Base-by-base conservation (phyloP, 1,140 invertebrate genomes). In the Apis mellifera region DNA sequence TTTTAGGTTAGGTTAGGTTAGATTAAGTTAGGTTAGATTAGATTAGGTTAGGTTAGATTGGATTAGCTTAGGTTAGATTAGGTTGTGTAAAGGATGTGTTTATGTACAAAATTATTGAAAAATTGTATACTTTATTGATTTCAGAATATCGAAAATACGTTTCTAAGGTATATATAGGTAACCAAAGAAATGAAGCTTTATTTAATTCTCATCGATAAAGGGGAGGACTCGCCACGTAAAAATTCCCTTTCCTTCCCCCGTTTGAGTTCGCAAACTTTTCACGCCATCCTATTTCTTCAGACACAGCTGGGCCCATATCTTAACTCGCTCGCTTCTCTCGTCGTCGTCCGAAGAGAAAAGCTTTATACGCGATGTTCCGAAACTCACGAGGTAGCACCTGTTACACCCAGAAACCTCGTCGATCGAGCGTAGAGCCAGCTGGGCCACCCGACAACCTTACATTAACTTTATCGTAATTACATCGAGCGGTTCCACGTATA, bases 391-490 rank as follows among this genome's bases (percentile, higher is more conserved):
- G 83, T 80, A 87, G 86, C 90, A 92, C 90, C 91, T 90, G 90
- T 92, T 92, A 92, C 91, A 85, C 85, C 60, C 75, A 65, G 78
- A 23, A 60, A 62, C 77, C 69, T 83, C 83, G 86, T 84, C 69
- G 83, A 83, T 86, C 89, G 86, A 89, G 83, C 86, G 82, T 87
- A 71, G 75, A 82, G 69, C 60, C 86, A 84, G 86, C 85, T 84
- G 86, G 86, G 82, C 85, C 76, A 77, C 26, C 84, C 84, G 75
- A 83, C 80, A 88, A 84, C 86, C 87, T 82, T 88, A 85, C 89
- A 89, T 92, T 90, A 91, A 89, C 89, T 85, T 92, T 91, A 92
- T 92, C 90, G 89, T 90, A 90, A 91, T 91, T 92, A 90, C 87
- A 92, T 91, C 89, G 87, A 73, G 84, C 85, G 70, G 68, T 81